These are phyloP conservation scores for Caenorhabditis plicata DNA, from an alignment of 2,888 invertebrate genomes.

Conservation along the genomic window DNA sequence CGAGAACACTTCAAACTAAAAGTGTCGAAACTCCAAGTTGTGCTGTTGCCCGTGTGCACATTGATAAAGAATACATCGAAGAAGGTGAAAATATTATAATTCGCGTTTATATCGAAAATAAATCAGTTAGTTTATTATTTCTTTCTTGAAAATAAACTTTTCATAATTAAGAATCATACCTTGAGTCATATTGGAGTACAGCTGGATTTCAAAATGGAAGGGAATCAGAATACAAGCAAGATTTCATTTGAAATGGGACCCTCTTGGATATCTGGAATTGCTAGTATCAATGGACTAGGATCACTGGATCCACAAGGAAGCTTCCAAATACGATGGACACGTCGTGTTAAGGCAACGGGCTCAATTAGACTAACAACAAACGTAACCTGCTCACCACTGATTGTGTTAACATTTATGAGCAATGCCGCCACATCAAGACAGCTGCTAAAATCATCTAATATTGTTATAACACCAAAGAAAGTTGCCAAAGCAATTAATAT, in stretches of 20 bases:
- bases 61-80: conserved; percentile 28
- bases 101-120: conserved; percentile 26
- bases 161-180: conserved; percentile 11
- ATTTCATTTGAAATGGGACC: conserved; percentile 22
- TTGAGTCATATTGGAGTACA: conserved; percentile 20
- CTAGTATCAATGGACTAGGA: conserved; percentile 22
- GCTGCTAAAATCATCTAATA: conserved; percentile 15
- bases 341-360: conserved; percentile 3
- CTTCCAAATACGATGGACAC: conserved; percentile 28
- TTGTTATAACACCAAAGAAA: conserved; percentile 22
- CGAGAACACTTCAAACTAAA: conserved; percentile 30
- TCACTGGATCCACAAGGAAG: conserved; percentile 5
- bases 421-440: conserved; percentile 29
- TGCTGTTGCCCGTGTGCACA: conserved; percentile 23
- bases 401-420: conserved; percentile 27
- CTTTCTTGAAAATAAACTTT: conserved; percentile 2
- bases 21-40: conserved; percentile 16
- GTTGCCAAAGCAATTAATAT: conserved; percentile 26
- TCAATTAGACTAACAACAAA: too few relatives aligned
- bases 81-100: conserved; percentile 30
- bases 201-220: conserved; percentile 11
- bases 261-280: conserved; percentile 20
- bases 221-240: conserved; percentile 3
- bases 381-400: conserved; percentile 25
- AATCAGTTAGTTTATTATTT: conserved; percentile 6